These are phyloP conservation scores for Triplophysa yarkandensis DNA, from an alignment of 2,797 vertebrate species.

Conservation along the genomic window DNA sequence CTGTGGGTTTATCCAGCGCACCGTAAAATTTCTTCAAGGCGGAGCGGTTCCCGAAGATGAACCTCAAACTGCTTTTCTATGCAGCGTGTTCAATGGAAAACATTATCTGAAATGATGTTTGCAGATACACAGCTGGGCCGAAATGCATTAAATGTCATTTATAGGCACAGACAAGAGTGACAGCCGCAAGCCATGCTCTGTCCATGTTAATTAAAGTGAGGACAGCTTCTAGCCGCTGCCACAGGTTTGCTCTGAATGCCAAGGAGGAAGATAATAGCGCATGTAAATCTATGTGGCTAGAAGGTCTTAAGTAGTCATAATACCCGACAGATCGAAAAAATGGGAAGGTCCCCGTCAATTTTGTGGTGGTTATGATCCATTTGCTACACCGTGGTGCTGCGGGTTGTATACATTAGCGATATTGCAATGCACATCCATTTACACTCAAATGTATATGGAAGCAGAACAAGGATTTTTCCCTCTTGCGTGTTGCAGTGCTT, in stretches of 20 bases:
- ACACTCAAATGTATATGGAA: background rate
- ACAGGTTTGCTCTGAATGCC: conserved; percentile 70
- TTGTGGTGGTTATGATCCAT: conserved; percentile 1
- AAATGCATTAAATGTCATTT: conserved; percentile 72
- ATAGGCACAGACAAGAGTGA: conserved; percentile 62
- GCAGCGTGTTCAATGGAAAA: conserved; percentile 7
- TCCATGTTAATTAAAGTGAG: conserved; percentile 74
- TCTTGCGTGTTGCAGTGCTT: background rate
- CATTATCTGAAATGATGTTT: conserved; percentile 25
- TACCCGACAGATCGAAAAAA: conserved; percentile 54
- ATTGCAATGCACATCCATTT: background rate
- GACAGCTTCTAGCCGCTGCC: conserved; percentile 69
- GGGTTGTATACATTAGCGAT: background rate
- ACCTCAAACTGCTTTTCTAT: conserved; percentile 12
- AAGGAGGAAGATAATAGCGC: conserved; percentile 69
- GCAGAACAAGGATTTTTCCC: background rate
- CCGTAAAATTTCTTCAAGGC: conserved; percentile 32
- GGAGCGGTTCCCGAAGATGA: conserved; percentile 38
- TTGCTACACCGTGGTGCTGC: conserved; percentile 1
- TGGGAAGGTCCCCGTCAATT: background rate
- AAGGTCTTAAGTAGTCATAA: conserved; percentile 63
- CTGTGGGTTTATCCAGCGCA: conserved; percentile 37
- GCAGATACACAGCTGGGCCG: conserved; percentile 50
- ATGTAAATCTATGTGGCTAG: conserved; percentile 69
- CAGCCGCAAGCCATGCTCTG: conserved; percentile 73